phyloP scores from a whole-genome alignment of 2,888 invertebrate genomes.

The Gasteruption jaculator region DNA sequence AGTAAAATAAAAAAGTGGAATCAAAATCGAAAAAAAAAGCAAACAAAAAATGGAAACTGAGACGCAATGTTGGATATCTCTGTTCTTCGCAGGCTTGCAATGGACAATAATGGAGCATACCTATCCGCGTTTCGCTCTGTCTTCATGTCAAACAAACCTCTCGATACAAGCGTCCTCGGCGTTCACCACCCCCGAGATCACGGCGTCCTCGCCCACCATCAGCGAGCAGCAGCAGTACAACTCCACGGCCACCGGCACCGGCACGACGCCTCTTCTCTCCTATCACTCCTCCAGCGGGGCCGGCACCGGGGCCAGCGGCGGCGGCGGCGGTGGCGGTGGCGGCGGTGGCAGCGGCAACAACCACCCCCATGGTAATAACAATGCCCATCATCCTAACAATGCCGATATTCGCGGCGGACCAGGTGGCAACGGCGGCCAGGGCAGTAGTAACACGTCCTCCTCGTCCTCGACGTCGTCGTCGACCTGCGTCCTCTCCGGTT shows the following conservation, averaged over 20 bases:
- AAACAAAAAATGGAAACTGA: no score
- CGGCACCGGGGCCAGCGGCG: slow-evolving; percentile 46
- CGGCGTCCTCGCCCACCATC: slow-evolving; percentile 54
- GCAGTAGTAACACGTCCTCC: no score
- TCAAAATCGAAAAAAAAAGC: slow-evolving; percentile 30
- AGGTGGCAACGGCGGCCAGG: slow-evolving; percentile 36
- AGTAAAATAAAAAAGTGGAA: slow-evolving; percentile 14
- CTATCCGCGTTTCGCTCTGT: slow-evolving; percentile 67
- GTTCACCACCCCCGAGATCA: slow-evolving; percentile 54
- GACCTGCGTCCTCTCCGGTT: no score
- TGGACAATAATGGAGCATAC: slow-evolving; percentile 82
- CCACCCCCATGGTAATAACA: no score
- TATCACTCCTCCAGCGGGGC: slow-evolving; percentile 46
- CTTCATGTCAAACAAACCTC: slow-evolving; percentile 61
- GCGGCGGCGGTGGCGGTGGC: slow-evolving; percentile 38
- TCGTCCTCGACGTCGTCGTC: slow-evolving; percentile 29
- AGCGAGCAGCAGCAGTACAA: slow-evolving; percentile 57
- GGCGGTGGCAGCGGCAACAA: slow-evolving; percentile 31
- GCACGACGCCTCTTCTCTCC: slow-evolving; percentile 41
- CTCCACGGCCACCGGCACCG: slow-evolving; percentile 56
- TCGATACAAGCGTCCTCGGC: slow-evolving; percentile 49
- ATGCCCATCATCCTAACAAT: no score
- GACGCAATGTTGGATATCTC: no score
- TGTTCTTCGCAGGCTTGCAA: slow-evolving; percentile 69
- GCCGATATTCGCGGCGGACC: slow-evolving; percentile 38